Evolutionary conservation across 2,797 vertebrate genomes (phyloP), one percentile per base, ranked within the genome.

Genomic region (Sebastes trivittatus): DNA sequence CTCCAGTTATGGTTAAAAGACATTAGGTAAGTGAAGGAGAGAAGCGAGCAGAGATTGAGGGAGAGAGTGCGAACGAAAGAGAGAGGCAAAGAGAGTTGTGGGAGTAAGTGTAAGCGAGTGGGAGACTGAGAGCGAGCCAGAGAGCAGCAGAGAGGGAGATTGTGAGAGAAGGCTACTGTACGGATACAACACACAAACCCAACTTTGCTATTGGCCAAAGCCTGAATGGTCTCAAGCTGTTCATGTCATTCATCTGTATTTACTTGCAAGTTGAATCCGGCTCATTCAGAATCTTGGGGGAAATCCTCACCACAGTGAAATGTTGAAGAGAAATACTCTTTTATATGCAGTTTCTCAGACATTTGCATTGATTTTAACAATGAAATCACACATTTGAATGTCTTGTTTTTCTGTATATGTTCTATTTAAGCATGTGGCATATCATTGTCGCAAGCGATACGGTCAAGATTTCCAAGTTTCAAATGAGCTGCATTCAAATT

Each of bases 81-180:
- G 76, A 65, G 68, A 62, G 30, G 71, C 58, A 77, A 29, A 77
- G 80, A 80, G 88, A 84, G 78, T 77, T 85, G 87, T 88, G 83
- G 87, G 88, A 89, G 89, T 85, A 81, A 92, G 89, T 85, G 91
- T 85, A 78, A 85, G 86, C 29, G 84, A 90, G 91, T 89, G 91
- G 89, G 84, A 90, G 89, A 84, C 55, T 10, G 76, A 90, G 83
- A 84, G 81, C 69, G 80, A 83, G 82, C 61, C 72, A 77, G 77
- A 83, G 76, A 86, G 78, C 75, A 62, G 79, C 16, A 49, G 78
- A 64, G 84, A 88, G 81, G 84, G 79, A 88, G 69, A 76, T 36
- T 77, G 86, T 76, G 80, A 87, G 91, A 89, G 90, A 72, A 77
- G 73, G 86, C 59, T 72, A 75, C 85, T 77, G 77, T 56, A 62